These are phyloP conservation scores for Hemiprocne comata DNA, from an alignment of 2,113 vertebrate species.

Conservation along the genomic window DNA sequence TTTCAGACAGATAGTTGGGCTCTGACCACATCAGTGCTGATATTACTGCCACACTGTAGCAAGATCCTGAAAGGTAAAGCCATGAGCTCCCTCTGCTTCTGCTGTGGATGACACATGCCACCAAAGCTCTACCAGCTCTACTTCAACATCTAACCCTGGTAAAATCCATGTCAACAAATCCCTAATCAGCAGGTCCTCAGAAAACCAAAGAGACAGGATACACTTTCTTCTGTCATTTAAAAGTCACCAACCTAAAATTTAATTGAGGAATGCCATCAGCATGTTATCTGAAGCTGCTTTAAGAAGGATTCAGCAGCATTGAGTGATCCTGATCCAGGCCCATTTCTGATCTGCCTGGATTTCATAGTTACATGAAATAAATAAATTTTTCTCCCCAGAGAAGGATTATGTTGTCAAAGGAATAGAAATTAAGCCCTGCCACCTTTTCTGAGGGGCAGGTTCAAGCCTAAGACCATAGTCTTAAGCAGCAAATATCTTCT, in stretches of 20 bases:
- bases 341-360: neutral
- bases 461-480: neutral
- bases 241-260: neutral
- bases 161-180: neutral
- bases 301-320: neutral
- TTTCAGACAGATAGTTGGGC: neutral
- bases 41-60: neutral
- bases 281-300: neutral
- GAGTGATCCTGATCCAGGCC: neutral
- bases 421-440: neutral
- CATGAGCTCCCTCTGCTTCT: neutral
- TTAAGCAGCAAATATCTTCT: neutral
- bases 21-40: fast-evolving
- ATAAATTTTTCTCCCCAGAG: neutral
- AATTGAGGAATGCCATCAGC: neutral
- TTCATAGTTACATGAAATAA: neutral
- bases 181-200: neutral
- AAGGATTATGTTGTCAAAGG: neutral
- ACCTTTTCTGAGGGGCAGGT: neutral
- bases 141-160: neutral
- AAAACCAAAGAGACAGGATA: neutral
- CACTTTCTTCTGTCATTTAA: neutral
- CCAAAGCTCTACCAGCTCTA: neutral
- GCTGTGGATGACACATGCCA: neutral
- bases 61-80: neutral